phyloP scores from a whole-genome alignment of 2,113 vertebrate genomes.

The Nothobranchius furzeri region DNA sequence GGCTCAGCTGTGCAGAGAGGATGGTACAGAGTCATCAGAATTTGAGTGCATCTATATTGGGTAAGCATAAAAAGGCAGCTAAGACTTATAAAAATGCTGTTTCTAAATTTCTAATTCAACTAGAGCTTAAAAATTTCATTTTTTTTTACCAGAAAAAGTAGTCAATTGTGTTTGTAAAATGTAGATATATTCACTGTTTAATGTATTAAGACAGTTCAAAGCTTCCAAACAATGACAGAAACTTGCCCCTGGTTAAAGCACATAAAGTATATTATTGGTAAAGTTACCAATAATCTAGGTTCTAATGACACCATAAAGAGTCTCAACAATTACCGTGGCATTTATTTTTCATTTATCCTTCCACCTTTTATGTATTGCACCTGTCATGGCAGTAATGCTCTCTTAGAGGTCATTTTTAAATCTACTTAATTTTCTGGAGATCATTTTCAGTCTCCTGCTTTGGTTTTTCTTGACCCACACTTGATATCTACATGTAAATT shows the following conservation, averaged over 20 bases:
- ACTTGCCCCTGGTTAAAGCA: too few species aligned
- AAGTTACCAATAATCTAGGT: not conserved
- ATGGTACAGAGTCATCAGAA: not conserved
- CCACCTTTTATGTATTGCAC: not conserved
- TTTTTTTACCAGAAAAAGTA: too few species aligned
- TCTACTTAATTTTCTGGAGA: not conserved
- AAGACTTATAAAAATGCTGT: not conserved
- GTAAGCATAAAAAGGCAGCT: not conserved
- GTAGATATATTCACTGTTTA: not conserved
- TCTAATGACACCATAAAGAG: not conserved
- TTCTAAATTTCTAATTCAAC: not conserved
- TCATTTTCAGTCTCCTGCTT: not conserved
- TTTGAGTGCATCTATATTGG: conserved; percentile 3
- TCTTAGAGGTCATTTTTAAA: not conserved
- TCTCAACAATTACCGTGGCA: not conserved
- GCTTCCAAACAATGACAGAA: not conserved
- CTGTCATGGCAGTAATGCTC: not conserved
- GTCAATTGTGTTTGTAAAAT: not conserved
- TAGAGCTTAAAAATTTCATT: not conserved
- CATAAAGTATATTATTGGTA: not conserved
- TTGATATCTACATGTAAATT: too few species aligned
- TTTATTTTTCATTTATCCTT: too few species aligned
- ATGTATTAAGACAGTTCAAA: not conserved
- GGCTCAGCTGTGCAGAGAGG: conserved; percentile 15
- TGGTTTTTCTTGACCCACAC: too few species aligned